Percentiles rank a stretch among this genome's conserved stretches.
These are phyloP conservation scores for Esox niger DNA, from an alignment of 2,113 vertebrate species.

Conservation along the genomic window DNA sequence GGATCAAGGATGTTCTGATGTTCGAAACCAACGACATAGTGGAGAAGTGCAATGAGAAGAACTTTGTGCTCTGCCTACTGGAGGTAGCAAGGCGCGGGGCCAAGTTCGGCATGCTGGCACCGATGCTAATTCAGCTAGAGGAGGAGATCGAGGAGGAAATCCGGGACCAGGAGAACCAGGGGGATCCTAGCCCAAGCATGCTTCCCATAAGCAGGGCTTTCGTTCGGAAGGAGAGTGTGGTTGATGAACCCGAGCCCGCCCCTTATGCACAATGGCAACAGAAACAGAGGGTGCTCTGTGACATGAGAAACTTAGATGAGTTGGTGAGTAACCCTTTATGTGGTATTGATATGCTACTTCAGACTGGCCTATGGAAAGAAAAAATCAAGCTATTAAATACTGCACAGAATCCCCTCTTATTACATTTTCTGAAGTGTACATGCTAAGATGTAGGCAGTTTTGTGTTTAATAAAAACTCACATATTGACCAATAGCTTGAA, in stretches of 20 bases:
- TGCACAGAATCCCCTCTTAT: too few species aligned
- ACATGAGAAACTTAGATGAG: slow-evolving; percentile 92
- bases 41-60: slow-evolving; percentile 92
- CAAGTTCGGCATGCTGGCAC: slow-evolving; percentile 94
- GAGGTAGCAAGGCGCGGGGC: slow-evolving; percentile 92
- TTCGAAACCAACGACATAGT: slow-evolving; percentile 98
- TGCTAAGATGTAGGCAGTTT: too few species aligned
- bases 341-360: background rate
- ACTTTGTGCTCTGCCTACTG: slow-evolving; percentile 89
- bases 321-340: slow-evolving; percentile 78
- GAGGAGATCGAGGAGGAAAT: slow-evolving; percentile 95
- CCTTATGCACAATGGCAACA: slow-evolving; percentile 67
- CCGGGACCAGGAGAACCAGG: slow-evolving; percentile 73
- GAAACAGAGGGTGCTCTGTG: slow-evolving; percentile 77
- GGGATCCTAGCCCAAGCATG: slow-evolving; percentile 41
- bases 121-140: slow-evolving; percentile 93
- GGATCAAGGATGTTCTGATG: slow-evolving; percentile 95
- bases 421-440: too few species aligned
- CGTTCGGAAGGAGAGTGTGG: slow-evolving; percentile 56
- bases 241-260: slow-evolving; percentile 59
- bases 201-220: slow-evolving; percentile 52
- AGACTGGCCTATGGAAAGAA: too few species aligned
- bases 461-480: too few species aligned
- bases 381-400: too few species aligned
- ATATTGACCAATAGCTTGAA: too few species aligned